Evolutionary conservation across 2,888 invertebrate genomes (phyloP).

Genomic region (Agrotis ipsilon): DNA sequence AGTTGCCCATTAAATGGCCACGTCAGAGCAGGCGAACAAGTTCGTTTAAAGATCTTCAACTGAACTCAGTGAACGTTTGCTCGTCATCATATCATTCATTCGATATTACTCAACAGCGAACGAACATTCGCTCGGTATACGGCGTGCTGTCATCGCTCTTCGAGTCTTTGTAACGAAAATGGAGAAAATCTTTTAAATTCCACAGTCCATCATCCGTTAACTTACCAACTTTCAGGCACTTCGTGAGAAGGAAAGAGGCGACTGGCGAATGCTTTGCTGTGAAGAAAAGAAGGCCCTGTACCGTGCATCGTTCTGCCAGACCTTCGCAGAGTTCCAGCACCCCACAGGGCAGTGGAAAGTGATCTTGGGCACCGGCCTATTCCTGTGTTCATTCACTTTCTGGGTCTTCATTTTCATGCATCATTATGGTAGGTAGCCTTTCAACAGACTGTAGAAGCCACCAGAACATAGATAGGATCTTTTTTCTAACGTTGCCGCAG

Average conservation of each 20-base stretch:
- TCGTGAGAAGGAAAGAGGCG: slow-evolving; percentile 97
- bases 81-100: no score
- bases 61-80: no score
- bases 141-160: no score
- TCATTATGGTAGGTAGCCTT: slow-evolving; percentile 87
- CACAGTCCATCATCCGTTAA: not conserved
- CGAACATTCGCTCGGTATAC: no score
- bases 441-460: not conserved
- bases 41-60: no score
- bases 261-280: slow-evolving; percentile 97
- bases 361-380: slow-evolving; percentile 90
- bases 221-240: slow-evolving; percentile 90
- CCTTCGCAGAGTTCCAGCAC: slow-evolving; percentile 96
- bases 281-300: slow-evolving; percentile 98
- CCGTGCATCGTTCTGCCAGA: slow-evolving; percentile 98
- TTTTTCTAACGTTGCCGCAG: no score
- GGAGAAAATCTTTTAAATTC: no score
- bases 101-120: no score
- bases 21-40: no score
- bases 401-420: slow-evolving; percentile 91
- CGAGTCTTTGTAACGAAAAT: no score
- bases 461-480: no score
- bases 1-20: no score
- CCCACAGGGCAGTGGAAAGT: slow-evolving; percentile 96
- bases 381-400: slow-evolving; percentile 85